Base-by-base conservation (phyloP, 2,888 invertebrate species). In the Ochropacha duplaris region DNA sequence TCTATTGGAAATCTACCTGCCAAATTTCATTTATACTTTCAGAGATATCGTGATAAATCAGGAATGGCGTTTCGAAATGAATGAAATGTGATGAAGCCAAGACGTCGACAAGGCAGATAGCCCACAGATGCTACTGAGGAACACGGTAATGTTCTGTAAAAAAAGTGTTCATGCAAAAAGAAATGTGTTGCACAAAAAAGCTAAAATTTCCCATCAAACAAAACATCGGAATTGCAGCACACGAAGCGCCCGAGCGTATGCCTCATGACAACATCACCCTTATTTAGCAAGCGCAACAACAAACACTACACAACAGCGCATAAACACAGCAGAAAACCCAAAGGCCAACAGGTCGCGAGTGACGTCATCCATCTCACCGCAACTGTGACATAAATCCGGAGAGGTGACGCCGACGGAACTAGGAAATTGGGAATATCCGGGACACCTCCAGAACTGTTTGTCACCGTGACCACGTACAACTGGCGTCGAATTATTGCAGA, bases 391-490 rank as follows among this genome's bases (percentile, higher is more conserved):
- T 73, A 75, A 81, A 74, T 76, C 79, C 76, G 71, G 64, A 50
- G 72, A 74, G 66, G 74, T 76, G 71, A 71, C 72, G 74, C 70
- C 66, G 66, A 52, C 65, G 70, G 70, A 76, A 72, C 74, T 68
- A 73, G 87, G 86, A 86, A 84, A 87, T 87, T 83, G 86, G 79
- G 83, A 83, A 85, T 86, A 85, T 87, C 87, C 86, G 82, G 31
- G 72, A 67, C 68, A 66, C 66, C 68, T 64, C 69, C 66, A 72
- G 68, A 70, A 71, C 74, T 78, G 80, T 83, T 85, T 85, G 85
- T 82, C 83, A 81, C 76, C 69, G 65, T 71, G 58, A 68, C 74
- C 78, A 74, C 75, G 76, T 77, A 76, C 66, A 64, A 55, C 57
- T 57, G 59, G 64, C 24, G 16, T 50, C 62, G 68, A 67, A 70